Percentiles rank a stretch among this genome's conserved stretches.
These are phyloP conservation scores for Phengaris alcon DNA, from an alignment of 2,888 invertebrate species.

Conservation along the genomic window DNA sequence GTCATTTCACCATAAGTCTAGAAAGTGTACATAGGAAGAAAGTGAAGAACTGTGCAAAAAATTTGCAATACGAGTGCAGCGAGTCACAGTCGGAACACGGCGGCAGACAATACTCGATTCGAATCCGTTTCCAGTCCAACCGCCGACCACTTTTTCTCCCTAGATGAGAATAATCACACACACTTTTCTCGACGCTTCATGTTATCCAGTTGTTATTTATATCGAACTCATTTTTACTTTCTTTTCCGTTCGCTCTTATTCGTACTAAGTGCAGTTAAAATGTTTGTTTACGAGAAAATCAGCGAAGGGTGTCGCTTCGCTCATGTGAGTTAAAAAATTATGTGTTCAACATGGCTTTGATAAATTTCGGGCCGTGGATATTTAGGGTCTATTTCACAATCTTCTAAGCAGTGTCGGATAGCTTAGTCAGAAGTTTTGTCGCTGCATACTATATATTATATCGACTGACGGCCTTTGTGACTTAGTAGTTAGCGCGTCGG, in stretches of 20 bases:
- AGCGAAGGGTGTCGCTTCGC: background rate
- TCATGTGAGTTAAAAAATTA: background rate
- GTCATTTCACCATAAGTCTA: conserved; percentile 76
- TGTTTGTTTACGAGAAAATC: conserved; percentile 30
- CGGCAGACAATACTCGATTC: conserved; percentile 57
- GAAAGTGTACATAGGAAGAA: conserved; percentile 77
- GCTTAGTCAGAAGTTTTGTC: no score
- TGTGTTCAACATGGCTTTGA: background rate
- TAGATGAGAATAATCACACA: conserved; percentile 54
- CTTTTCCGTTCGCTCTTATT: conserved; percentile 76
- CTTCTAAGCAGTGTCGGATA: no score
- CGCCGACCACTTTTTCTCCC: conserved; percentile 67
- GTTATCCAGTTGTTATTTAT: conserved; percentile 64
- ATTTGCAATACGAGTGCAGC: conserved; percentile 60
- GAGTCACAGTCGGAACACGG: conserved; percentile 53
- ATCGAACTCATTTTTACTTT: conserved; percentile 78
- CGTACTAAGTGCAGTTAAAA: conserved; percentile 45
- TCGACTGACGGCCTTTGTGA: no score
- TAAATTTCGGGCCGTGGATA: background rate
- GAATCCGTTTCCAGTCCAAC: conserved; percentile 63
- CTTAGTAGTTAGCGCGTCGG: no score
- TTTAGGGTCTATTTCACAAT: background rate
- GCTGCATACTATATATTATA: no score
- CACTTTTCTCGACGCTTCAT: conserved; percentile 62
- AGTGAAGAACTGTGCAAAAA: conserved; percentile 76